These are phyloP conservation scores for Crossaster papposus DNA, from an alignment of 53 echinoderm and acorn worm species.

Conservation along the genomic window DNA sequence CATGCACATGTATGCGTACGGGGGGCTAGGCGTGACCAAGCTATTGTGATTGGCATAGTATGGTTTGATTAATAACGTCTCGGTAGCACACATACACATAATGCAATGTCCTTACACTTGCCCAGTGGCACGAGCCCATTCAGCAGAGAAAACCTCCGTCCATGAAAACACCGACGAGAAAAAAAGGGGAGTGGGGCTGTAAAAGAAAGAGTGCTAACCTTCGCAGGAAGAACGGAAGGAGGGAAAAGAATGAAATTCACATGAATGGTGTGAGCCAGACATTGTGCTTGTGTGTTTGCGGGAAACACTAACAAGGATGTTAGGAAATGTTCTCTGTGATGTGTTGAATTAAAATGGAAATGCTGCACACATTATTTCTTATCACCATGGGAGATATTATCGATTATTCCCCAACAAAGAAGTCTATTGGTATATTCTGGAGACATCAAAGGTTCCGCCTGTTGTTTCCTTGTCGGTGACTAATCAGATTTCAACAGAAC, in stretches of 20 bases:
- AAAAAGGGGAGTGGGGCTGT: background rate
- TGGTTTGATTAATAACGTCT: background rate
- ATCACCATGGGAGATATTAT: slow-evolving; percentile 25
- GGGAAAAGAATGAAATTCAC: slow-evolving; percentile 25
- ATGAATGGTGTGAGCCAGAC: slow-evolving; percentile 45
- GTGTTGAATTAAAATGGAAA: background rate
- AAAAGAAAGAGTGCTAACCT: too few relatives aligned
- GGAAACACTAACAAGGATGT: background rate
- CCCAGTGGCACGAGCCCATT: slow-evolving; percentile 44
- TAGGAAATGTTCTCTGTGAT: background rate
- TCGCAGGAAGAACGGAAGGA: background rate
- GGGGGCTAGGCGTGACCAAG: slow-evolving; percentile 41
- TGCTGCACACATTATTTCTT: slow-evolving; percentile 1
- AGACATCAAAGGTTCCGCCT: slow-evolving; percentile 27
- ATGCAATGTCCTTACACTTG: slow-evolving; percentile 45
- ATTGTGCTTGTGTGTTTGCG: background rate
- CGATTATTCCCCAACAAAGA: slow-evolving; percentile 4
- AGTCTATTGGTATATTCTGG: background rate
- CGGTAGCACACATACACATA: slow-evolving; percentile 34
- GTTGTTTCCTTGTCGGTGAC: slow-evolving; percentile 1
- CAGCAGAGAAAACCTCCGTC: background rate
- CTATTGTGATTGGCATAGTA: slow-evolving; percentile 28
- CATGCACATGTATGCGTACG: background rate
- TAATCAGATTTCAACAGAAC: slow-evolving; percentile 22
- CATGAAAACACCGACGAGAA: background rate